A percentile compares a stretch with the other conserved stretches of the same genome.
Conservation (phyloP, 2,797 vertebrate genomes). For the Bradypus variegatus region DNA sequence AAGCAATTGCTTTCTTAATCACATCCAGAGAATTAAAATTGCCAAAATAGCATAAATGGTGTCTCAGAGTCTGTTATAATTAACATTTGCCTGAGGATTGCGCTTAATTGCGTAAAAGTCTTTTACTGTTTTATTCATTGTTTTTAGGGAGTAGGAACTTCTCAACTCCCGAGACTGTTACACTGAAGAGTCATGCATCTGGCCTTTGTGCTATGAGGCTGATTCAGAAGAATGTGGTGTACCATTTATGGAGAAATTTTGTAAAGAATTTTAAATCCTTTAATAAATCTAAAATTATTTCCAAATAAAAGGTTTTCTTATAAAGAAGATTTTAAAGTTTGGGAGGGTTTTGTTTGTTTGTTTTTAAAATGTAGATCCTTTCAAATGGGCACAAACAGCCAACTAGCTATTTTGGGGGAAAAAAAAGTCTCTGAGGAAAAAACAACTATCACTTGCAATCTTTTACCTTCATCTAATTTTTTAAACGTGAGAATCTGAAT, state of each 20-base stretch:
- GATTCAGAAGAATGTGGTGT: conserved; percentile 66
- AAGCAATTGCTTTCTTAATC: conserved; percentile 71
- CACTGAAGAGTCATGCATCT: conserved; percentile 65
- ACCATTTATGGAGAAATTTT: conserved; percentile 55
- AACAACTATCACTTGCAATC: not conserved
- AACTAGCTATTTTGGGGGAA: not conserved
- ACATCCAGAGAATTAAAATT: conserved; percentile 67
- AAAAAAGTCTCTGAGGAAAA: not conserved
- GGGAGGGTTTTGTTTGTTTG: conserved; percentile 36
- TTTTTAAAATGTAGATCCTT: conserved; percentile 33
- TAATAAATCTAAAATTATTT: conserved; percentile 46
- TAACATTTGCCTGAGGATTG: conserved; percentile 71
- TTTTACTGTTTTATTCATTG: conserved; percentile 69
- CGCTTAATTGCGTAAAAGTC: conserved; percentile 68
- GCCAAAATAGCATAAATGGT: conserved; percentile 66
- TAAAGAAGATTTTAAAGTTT: not conserved
- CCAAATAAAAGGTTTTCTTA: conserved; percentile 42
- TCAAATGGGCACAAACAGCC: not conserved
- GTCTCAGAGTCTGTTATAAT: conserved; percentile 71
- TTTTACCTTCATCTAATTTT: not conserved
- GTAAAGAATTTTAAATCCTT: conserved; percentile 15
- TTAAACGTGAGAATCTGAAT: conserved; percentile 7
- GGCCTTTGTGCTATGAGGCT: conserved; percentile 59
- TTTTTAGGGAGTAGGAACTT: conserved; percentile 67
- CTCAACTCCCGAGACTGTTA: conserved; percentile 56